Percentiles rank a stretch among this genome's conserved stretches.
These are phyloP conservation scores for Plectropomus leopardus DNA, from an alignment of 2,113 vertebrate genomes.

Conservation along the genomic window DNA sequence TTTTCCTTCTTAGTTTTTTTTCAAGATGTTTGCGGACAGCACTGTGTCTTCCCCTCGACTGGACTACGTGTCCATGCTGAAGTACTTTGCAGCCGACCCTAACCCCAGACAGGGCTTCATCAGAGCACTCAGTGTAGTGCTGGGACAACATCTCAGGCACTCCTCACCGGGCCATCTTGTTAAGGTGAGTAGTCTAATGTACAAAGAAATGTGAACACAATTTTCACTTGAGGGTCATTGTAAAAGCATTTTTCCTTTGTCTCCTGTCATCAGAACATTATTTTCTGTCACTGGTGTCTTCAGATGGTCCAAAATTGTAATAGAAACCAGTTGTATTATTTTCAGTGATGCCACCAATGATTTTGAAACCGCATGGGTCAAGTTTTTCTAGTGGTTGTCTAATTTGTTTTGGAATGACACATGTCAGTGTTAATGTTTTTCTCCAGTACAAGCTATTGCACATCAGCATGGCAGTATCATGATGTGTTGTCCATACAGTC, in stretches of 20 bases:
- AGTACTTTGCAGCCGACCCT: conserved; percentile 89
- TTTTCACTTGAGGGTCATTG: neutral
- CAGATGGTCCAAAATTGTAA: neutral
- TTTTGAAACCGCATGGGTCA: neutral
- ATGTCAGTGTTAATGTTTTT: conserved; percentile 11
- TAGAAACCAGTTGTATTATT: neutral
- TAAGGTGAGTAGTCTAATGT: conserved; percentile 61
- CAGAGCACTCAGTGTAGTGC: conserved; percentile 88
- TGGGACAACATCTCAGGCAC: conserved; percentile 77
- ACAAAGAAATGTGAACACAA: conserved; percentile 2
- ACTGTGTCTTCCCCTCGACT: conserved; percentile 78
- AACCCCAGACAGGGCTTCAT: conserved; percentile 88
- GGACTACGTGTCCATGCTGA: conserved; percentile 89
- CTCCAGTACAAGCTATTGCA: neutral
- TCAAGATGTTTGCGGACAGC: conserved; percentile 88
- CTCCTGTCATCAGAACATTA: neutral
- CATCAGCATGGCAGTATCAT: neutral
- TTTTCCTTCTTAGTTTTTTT: conserved; percentile 88
- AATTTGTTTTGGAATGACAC: conserved; percentile 9
- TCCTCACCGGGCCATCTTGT: conserved; percentile 42
- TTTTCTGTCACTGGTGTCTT: neutral
- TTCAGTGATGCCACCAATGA: neutral
- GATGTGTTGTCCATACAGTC: conserved; percentile 68
- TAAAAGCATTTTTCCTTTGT: neutral
- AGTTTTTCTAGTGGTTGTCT: neutral